These are phyloP conservation scores for Meloidogyne floridensis DNA, from an alignment of 1,140 invertebrate species.

Conservation along the genomic window DNA sequence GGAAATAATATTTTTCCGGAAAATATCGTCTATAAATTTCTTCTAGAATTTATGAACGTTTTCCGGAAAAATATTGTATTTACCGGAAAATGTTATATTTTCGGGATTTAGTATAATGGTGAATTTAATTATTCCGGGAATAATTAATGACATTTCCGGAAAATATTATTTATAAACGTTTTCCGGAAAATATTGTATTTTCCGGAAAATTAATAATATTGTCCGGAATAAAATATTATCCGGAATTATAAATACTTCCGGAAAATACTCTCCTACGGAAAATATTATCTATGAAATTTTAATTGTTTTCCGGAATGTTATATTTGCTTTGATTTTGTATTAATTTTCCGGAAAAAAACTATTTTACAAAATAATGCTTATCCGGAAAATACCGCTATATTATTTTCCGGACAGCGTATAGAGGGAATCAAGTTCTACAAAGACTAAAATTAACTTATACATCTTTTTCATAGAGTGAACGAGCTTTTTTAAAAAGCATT, in stretches of 20 bases:
- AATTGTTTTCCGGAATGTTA: not conserved
- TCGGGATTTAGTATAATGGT: no score
- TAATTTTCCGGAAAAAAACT: constrained; percentile 29
- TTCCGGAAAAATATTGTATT: no score
- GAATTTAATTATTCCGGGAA: no score
- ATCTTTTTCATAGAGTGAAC: constrained; percentile 23
- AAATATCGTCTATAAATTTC: no score
- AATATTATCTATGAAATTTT: not conserved
- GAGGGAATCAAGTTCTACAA: constrained; percentile 18
- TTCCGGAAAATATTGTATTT: no score
- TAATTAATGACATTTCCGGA: no score
- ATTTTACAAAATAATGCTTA: constrained; percentile 42
- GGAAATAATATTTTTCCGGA: no score
- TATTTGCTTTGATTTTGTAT: constrained; percentile 19
- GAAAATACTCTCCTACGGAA: not conserved
- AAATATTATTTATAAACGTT: no score
- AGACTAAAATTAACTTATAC: not conserved
- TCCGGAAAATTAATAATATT: no score
- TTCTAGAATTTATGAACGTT: no score
- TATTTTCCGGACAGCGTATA: constrained; percentile 46
- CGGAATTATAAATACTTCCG: no score
- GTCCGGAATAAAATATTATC: not conserved
- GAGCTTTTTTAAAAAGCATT: constrained; percentile 6
- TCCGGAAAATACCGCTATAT: constrained; percentile 46
- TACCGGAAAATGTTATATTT: no score